A percentile compares a stretch with the other conserved stretches of the same genome.
These are phyloP conservation scores for Alosa alosa DNA, from an alignment of 2,113 vertebrate species.

Conservation along the genomic window DNA sequence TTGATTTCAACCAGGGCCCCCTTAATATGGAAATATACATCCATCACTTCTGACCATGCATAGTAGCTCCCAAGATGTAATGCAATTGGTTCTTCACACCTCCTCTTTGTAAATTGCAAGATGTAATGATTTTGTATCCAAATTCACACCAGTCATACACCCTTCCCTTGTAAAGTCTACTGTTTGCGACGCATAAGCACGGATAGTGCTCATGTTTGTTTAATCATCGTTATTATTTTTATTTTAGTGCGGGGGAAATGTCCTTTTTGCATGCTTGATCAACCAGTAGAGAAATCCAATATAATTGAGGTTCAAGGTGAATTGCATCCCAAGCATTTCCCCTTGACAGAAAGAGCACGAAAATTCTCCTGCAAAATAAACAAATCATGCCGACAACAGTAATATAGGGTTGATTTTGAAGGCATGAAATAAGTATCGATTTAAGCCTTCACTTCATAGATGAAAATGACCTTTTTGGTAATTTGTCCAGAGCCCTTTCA, in stretches of 20 bases:
- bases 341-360: conserved; percentile 70
- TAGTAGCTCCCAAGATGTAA: conserved; percentile 68
- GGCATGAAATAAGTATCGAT: conserved; percentile 82
- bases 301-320: conserved; percentile 88
- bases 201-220: conserved; percentile 74
- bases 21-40: conserved; percentile 64
- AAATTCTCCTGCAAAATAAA: conserved; percentile 81
- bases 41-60: conserved; percentile 61
- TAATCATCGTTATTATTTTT: conserved; percentile 81
- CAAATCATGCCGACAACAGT: conserved; percentile 77
- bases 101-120: conserved; percentile 67
- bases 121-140: conserved; percentile 73
- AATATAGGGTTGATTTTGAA: conserved; percentile 80
- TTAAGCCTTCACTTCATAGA: conserved; percentile 75
- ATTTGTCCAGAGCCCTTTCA: conserved; percentile 95
- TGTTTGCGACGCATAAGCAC: conserved; percentile 58
- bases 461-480: conserved; percentile 79
- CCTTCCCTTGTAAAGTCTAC: conserved; percentile 67
- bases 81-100: conserved; percentile 67
- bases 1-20: conserved; percentile 72
- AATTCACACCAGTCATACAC: conserved; percentile 50
- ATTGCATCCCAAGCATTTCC: conserved; percentile 77
- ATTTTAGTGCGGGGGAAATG: conserved; percentile 79
- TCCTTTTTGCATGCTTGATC: conserved; percentile 93
- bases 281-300: conserved; percentile 89